Percentiles rank a stretch among this genome's conserved stretches.
phyloP scores from a whole-genome alignment of 2,113 vertebrate genomes.

The Sinocyclocheilus grahami region DNA sequence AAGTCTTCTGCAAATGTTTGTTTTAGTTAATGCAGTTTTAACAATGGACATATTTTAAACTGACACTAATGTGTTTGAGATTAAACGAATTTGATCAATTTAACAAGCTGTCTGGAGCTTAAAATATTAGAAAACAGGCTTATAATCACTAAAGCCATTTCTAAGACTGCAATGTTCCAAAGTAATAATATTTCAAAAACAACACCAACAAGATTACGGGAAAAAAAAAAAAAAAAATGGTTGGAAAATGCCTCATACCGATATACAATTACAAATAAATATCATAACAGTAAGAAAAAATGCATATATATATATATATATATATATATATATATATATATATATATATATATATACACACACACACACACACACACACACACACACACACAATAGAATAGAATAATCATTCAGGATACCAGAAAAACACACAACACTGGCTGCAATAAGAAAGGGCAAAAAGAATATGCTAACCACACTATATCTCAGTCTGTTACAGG shows the following conservation, averaged over 20 bases:
- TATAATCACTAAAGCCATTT: background rate
- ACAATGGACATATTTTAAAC: background rate
- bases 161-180: background rate
- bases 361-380: no score
- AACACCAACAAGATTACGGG: background rate
- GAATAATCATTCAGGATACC: background rate
- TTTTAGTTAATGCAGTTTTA: constrained; percentile 6
- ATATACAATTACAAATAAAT: no score
- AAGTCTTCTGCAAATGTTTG: constrained; percentile 3
- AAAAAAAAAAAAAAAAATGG: background rate
- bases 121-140: background rate
- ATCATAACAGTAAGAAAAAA: no score
- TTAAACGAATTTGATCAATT: background rate
- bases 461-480: background rate
- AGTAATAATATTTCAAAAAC: background rate
- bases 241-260: no score
- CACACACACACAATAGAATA: no score
- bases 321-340: no score
- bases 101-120: background rate
- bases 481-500: background rate
- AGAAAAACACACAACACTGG: background rate
- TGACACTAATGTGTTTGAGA: constrained; percentile 22
- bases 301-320: no score
- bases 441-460: background rate
- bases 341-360: no score